Evolutionary conservation across 2,888 invertebrate species (phyloP).

Genomic region (Blera fallax): DNA sequence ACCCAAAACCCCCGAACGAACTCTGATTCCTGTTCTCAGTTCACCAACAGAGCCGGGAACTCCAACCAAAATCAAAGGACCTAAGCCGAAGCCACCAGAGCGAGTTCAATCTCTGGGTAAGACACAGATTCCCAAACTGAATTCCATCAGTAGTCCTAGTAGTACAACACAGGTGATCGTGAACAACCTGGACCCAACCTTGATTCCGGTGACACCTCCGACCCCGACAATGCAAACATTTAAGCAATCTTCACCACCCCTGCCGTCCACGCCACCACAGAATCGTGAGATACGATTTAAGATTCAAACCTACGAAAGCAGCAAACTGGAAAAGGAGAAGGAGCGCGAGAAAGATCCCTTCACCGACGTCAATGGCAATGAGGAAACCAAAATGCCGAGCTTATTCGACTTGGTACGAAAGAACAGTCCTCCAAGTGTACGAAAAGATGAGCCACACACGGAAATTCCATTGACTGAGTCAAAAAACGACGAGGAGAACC

Average conservation of each 20-base stretch:
- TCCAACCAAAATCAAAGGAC: conserved; percentile 76
- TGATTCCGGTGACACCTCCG: conserved; percentile 74
- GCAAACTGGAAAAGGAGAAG: conserved; percentile 76
- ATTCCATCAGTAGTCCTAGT: conserved; percentile 26
- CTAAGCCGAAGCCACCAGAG: conserved; percentile 81
- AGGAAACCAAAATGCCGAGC: conserved; percentile 84
- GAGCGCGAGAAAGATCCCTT: conserved; percentile 68
- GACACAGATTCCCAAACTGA: conserved; percentile 79
- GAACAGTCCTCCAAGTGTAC: conserved; percentile 76
- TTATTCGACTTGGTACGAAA: conserved; percentile 89
- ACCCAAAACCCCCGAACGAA: conserved; percentile 76
- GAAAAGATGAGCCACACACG: conserved; percentile 43
- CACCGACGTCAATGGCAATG: conserved; percentile 79
- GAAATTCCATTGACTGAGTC: not conserved
- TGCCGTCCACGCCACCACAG: conserved; percentile 47
- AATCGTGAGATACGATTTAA: conserved; percentile 80
- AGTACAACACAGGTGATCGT: conserved; percentile 70
- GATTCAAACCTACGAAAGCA: conserved; percentile 80
- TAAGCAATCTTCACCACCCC: conserved; percentile 73
- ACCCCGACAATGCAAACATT: conserved; percentile 79
- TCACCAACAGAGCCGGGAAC: conserved; percentile 44
- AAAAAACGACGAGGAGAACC: conserved; percentile 49
- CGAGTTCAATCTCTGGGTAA: conserved; percentile 80
- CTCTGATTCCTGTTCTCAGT: conserved; percentile 76
- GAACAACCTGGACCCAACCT: conserved; percentile 65